These are phyloP conservation scores for Mastigias papua DNA, from an alignment of 30 jellyfish, hydroid and myxozoan genomes.

Conservation along the genomic window DNA sequence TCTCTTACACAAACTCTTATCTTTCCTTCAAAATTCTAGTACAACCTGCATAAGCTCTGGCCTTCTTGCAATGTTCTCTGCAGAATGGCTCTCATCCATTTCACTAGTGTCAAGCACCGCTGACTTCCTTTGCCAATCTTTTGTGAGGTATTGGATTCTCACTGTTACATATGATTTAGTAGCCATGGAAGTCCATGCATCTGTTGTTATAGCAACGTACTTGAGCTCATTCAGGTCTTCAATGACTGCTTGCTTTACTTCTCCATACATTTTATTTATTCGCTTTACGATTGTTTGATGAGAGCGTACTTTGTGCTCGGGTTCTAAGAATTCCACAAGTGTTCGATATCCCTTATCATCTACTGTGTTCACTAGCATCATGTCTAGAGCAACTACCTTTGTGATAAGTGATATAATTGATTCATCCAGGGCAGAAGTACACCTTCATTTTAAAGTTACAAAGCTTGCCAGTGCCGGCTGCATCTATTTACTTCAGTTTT, in stretches of 20 bases:
- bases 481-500: conserved; percentile 1
- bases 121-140: conserved; percentile 50
- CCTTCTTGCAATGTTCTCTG: conserved; percentile 53
- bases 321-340: conserved; percentile 45
- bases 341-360: conserved; percentile 69
- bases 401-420: conserved; percentile 32
- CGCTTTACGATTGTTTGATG: conserved; percentile 58
- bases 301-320: conserved; percentile 62
- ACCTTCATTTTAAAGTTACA: conserved; percentile 36
- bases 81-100: conserved; percentile 45
- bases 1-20: conserved; percentile 53
- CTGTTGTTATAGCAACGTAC: conserved; percentile 63
- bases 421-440: conserved; percentile 52
- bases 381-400: conserved; percentile 68
- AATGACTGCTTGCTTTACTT: conserved; percentile 26
- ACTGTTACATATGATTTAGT: conserved; percentile 69
- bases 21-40: conserved; percentile 57
- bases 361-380: conserved; percentile 68
- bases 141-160: conserved; percentile 53
- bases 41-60: conserved; percentile 28
- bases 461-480: conserved; percentile 58
- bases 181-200: conserved; percentile 69
- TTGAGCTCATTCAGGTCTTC: conserved; percentile 24
- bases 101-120: conserved; percentile 63
- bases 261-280: conserved; percentile 49